A percentile compares a stretch with the other conserved stretches of the same genome.
Evolutionary conservation across 2,797 vertebrate genomes (phyloP).

Genomic region (Knipowitschia caucasica): DNA sequence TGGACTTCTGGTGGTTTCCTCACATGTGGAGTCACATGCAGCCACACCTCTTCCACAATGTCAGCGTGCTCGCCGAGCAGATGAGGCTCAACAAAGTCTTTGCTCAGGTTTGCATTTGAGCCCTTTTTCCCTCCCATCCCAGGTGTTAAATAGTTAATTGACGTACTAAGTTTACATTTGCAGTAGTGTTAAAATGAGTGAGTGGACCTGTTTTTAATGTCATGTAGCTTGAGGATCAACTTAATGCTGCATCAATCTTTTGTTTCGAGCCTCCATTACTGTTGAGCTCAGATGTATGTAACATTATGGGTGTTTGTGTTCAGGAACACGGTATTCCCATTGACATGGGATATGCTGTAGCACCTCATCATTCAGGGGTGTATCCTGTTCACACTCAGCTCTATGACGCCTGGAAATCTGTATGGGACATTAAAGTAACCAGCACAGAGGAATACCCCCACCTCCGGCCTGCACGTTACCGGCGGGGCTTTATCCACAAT

Average conservation of each 20-base stretch:
- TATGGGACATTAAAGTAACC: conserved; percentile 95
- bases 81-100: conserved; percentile 98
- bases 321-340: conserved; percentile 97
- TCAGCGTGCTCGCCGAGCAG: conserved; percentile 94
- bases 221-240: no score
- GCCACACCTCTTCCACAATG: conserved; percentile 98
- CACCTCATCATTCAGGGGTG: conserved; percentile 95
- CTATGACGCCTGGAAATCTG: conserved; percentile 97
- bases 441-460: conserved; percentile 98
- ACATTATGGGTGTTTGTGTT: neutral
- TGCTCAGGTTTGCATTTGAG: conserved; percentile 86
- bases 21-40: conserved; percentile 99
- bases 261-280: neutral
- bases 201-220: neutral
- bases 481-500: conserved; percentile 92
- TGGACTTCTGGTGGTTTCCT: conserved; percentile 98
- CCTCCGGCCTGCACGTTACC: conserved; percentile 94
- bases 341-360: conserved; percentile 96
- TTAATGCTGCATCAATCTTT: neutral
- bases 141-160: no score
- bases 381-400: conserved; percentile 95
- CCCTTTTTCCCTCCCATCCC: neutral
- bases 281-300: neutral
- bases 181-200: neutral
- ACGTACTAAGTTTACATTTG: neutral